Evolutionary conservation across 2,888 invertebrate genomes (phyloP), one percentile per base, ranked within the genome.

Genomic region (Thalpophila matura): DNA sequence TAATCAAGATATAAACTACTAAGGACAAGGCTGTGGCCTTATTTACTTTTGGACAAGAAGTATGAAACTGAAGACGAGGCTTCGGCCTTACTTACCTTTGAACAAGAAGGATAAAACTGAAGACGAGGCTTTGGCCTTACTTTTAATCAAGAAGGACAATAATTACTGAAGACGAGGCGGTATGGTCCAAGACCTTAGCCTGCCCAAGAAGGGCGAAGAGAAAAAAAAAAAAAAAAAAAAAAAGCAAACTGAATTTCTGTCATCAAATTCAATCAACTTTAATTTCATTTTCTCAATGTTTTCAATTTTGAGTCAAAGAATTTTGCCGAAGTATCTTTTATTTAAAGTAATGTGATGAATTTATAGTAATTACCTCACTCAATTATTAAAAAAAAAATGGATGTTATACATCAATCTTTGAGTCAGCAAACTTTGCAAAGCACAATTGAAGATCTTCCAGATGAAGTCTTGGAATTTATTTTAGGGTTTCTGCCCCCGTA

Each of bases 381-480:
- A 45, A 66, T 42, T 63, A 31, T 29, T 26, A 6, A 70, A 70
- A 77, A 74, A 80, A 88, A 77, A 62, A 94, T 95, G 94, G 94
- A 95, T 76, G 79, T 88, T 62, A 86, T 89, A 74, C 89, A 90
- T 67, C 83, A 87, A 77, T 83, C 90, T 58, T 77, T 91, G 69
- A 80, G 77, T 63, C 85, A 89, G 53, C 91, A 90, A 81, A 87
- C 86, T 56, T 80, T 92, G 66, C 86, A 84, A 76, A 90, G 87
- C 79, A 87, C 89, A 16, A 87, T 94, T 37, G 96, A 97, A 86
- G 97, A 97, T 89, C 94, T 99, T 72, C 99, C 99, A 38, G 98
- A 99, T 89, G 99, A 99, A 95, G 97, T 99, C 59, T 92, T 99
- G 79, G 99, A 99, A 93, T 98, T 98, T 87, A 98, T 99, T 87